Conservation (phyloP, 2,888 invertebrate species). For the Diplolepis rosae region DNA sequence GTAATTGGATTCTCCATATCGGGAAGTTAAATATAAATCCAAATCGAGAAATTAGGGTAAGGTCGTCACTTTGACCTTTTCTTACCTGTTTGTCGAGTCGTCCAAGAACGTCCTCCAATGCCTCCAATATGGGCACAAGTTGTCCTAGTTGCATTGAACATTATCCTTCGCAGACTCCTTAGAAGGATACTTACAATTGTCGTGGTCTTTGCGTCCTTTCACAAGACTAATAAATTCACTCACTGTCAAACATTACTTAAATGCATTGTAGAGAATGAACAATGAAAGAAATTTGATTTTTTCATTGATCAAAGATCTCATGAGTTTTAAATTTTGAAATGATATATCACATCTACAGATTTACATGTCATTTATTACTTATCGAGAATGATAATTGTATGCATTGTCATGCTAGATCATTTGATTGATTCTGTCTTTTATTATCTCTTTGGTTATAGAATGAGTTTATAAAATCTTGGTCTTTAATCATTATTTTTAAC, state of each 20-base stretch:
- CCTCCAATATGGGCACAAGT: constrained; percentile 58
- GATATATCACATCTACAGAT: background rate
- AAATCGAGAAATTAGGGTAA: constrained; percentile 63
- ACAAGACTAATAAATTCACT: constrained; percentile 23
- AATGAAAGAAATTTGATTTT: constrained; percentile 17
- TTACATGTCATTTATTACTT: constrained; percentile 15
- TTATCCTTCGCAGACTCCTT: constrained; percentile 64
- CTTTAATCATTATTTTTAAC: background rate
- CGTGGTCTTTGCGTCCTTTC: constrained; percentile 52
- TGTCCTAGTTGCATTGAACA: constrained; percentile 64
- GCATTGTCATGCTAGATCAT: background rate
- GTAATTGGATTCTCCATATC: background rate
- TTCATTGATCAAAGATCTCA: background rate
- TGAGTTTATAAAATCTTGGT: background rate
- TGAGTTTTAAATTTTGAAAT: constrained; percentile 12
- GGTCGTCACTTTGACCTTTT: constrained; percentile 63
- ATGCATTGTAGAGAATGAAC: background rate
- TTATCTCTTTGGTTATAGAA: background rate
- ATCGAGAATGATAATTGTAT: constrained; percentile 8
- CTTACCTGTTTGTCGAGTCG: constrained; percentile 49
- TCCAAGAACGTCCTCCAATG: constrained; percentile 58
- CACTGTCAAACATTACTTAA: constrained; percentile 22
- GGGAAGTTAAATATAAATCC: background rate
- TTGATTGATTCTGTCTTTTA: constrained; percentile 26
- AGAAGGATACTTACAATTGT: constrained; percentile 57